phyloP scores from a whole-genome alignment of 2,888 invertebrate species.

The Drosophila incognita region DNA sequence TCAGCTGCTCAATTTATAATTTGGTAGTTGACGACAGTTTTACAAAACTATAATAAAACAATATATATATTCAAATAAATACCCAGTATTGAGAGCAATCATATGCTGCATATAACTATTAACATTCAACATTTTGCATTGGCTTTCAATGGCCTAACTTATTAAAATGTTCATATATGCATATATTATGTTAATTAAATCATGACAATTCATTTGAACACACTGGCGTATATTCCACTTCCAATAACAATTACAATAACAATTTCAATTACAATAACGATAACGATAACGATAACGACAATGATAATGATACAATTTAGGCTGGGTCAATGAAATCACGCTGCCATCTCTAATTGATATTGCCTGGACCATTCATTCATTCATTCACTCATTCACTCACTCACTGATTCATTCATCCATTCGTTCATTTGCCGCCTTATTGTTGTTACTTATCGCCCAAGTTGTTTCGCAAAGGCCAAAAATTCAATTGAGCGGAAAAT shows the following conservation, averaged over 20 bases:
- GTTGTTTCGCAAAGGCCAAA: slow-evolving; percentile 78
- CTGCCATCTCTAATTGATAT: slow-evolving; percentile 64
- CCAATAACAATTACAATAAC: not conserved
- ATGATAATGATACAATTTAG: slow-evolving; percentile 12
- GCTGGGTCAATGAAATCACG: slow-evolving; percentile 40
- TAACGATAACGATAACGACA: slow-evolving; percentile 13
- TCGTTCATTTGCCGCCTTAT: slow-evolving; percentile 70
- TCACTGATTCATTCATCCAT: slow-evolving; percentile 26
- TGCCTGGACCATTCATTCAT: slow-evolving; percentile 30
- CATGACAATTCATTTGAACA: not conserved
- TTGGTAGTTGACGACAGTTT: not conserved
- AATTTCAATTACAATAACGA: not conserved
- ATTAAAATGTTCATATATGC: not conserved
- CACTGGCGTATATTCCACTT: not conserved
- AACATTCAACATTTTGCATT: not conserved
- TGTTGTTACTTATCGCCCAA: slow-evolving; percentile 79
- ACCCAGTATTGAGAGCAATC: not conserved
- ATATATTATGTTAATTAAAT: not conserved
- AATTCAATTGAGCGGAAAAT: slow-evolving; percentile 83
- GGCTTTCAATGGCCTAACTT: not conserved
- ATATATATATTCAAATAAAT: not conserved
- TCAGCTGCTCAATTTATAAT: not conserved
- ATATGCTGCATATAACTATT: not conserved
- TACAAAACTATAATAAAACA: not conserved
- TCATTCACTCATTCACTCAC: slow-evolving; percentile 24